Evolutionary conservation across 2,113 vertebrate species (phyloP).

Genomic region (Amphilophus citrinellus): DNA sequence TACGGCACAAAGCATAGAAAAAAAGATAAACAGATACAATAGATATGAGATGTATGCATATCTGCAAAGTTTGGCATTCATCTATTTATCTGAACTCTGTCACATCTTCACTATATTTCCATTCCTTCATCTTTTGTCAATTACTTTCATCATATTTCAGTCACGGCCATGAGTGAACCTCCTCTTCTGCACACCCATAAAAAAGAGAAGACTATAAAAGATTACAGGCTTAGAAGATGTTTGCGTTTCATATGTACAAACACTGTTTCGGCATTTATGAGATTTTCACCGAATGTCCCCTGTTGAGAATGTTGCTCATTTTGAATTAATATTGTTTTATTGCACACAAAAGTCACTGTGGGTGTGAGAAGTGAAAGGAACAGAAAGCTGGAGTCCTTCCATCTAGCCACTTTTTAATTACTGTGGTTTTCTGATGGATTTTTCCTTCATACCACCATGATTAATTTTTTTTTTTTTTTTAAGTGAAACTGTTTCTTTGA

Average conservation of each 20-base stretch:
- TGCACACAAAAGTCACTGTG: conserved; percentile 24
- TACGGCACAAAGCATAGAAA: conserved; percentile 6
- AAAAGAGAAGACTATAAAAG: conserved; percentile 34
- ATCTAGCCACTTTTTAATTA: conserved; percentile 6
- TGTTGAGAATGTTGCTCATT: conserved; percentile 25
- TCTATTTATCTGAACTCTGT: conserved; percentile 34
- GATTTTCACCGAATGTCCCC: conserved; percentile 29
- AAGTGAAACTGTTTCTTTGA: conserved; percentile 40
- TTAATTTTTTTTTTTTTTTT: not conserved
- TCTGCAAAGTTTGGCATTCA: conserved; percentile 3
- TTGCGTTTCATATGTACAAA: conserved; percentile 46
- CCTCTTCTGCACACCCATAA: not conserved
- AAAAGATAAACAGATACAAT: conserved; percentile 22
- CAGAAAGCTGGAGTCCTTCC: conserved; percentile 14
- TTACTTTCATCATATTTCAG: conserved; percentile 46
- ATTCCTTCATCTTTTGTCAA: conserved; percentile 42
- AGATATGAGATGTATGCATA: conserved; percentile 10
- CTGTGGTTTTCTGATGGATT: conserved; percentile 20
- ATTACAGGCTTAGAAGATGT: conserved; percentile 44
- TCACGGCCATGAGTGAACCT: not conserved
- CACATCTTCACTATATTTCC: conserved; percentile 15
- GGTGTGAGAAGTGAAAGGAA: conserved; percentile 1
- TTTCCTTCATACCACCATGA: conserved; percentile 19
- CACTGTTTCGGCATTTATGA: conserved; percentile 38
- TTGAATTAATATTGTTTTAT: conserved; percentile 57